phyloP scores from a whole-genome alignment of 64 coral and sea anemone species.

The Dendrophyllia cribrosa region DNA sequence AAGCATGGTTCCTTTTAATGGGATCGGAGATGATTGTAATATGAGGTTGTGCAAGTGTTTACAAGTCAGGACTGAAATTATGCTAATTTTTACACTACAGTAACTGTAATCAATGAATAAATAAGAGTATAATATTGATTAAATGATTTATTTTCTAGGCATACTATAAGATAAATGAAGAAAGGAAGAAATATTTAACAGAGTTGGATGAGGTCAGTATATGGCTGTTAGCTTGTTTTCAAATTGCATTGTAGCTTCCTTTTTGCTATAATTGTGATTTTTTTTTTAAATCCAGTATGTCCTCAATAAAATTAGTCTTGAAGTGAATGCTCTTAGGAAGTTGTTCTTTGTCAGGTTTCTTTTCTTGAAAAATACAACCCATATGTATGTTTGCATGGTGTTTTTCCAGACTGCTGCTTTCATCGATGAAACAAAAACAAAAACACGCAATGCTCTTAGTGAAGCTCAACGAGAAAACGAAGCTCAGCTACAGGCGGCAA shows the following conservation, averaged over 20 bases:
- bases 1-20: too few species aligned
- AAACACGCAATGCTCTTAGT: constrained; percentile 80
- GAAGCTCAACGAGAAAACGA: constrained; percentile 93
- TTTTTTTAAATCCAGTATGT: neutral
- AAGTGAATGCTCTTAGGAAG: too few species aligned
- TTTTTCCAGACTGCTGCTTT: constrained; percentile 84
- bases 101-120: too few species aligned
- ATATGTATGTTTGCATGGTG: neutral
- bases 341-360: too few species aligned
- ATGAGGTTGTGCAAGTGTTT: too few species aligned
- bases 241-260: too few species aligned
- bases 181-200: constrained; percentile 89
- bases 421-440: constrained; percentile 92
- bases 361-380: neutral
- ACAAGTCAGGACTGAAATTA: too few species aligned
- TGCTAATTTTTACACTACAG: too few species aligned
- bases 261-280: too few species aligned
- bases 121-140: too few species aligned
- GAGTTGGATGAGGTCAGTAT: constrained; percentile 88
- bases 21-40: too few species aligned
- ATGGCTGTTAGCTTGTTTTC: neutral
- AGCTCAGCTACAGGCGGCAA: constrained; percentile 45
- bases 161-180: constrained; percentile 90
- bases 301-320: too few species aligned
- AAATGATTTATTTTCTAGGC: constrained; percentile 50